phyloP scores from a whole-genome alignment of 2,113 vertebrate species.

The Indicator maculatus region DNA sequence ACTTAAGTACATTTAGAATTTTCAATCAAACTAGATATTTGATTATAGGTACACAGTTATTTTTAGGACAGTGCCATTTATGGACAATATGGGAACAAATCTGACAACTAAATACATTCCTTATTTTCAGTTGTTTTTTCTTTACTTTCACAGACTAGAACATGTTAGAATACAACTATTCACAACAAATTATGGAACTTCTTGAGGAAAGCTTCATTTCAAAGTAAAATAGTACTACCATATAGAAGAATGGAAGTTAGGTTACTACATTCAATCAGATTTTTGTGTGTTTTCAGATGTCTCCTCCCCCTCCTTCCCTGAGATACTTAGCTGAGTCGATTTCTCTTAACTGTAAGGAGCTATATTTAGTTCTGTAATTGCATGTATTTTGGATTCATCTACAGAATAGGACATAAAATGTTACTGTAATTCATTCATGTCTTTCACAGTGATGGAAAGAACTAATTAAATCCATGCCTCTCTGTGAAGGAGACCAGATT shows the following conservation, averaged over 20 bases:
- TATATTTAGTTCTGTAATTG: conserved; percentile 50
- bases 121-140: neutral
- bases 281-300: neutral
- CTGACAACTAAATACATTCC: neutral
- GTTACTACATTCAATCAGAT: neutral
- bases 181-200: neutral
- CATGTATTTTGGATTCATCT: conserved; percentile 22
- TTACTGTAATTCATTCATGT: conserved; percentile 14
- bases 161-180: neutral
- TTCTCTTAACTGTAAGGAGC: neutral
- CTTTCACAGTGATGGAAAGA: conserved; percentile 7
- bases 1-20: neutral
- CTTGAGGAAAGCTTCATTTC: neutral
- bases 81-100: neutral
- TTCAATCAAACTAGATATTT: neutral
- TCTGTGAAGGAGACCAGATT: neutral
- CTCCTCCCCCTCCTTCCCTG: neutral
- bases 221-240: neutral
- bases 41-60: neutral
- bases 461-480: neutral
- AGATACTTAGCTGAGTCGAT: neutral
- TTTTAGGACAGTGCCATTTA: neutral
- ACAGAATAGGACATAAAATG: neutral
- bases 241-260: neutral
- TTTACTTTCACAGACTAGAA: neutral